A percentile compares a stretch with the other conserved stretches of the same genome.
These are phyloP conservation scores for Berghia stephanieae DNA, from an alignment of 1,140 invertebrate species.

Conservation along the genomic window DNA sequence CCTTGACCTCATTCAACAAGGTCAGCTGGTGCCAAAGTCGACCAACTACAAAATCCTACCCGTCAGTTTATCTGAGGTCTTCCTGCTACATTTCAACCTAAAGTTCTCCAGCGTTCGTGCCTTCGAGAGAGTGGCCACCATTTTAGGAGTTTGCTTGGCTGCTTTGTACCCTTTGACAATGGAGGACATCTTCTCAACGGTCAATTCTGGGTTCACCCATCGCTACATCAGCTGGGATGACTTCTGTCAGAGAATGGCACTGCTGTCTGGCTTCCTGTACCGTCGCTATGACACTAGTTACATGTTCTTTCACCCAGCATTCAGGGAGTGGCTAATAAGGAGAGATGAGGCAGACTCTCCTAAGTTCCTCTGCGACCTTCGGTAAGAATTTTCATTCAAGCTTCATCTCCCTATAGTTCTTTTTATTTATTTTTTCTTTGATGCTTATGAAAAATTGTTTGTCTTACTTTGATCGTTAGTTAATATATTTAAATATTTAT, in stretches of 20 bases:
- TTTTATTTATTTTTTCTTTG: background rate
- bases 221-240: slow-evolving; percentile 68
- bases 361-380: slow-evolving; percentile 84
- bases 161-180: slow-evolving; percentile 86
- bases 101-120: slow-evolving; percentile 87
- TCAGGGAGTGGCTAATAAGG: slow-evolving; percentile 95
- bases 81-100: slow-evolving; percentile 91
- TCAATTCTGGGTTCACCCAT: slow-evolving; percentile 83
- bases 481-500: too few species aligned
- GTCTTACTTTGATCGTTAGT: background rate
- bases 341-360: slow-evolving; percentile 85
- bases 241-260: slow-evolving; percentile 56
- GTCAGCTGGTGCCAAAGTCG: slow-evolving; percentile 92
- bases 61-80: slow-evolving; percentile 90
- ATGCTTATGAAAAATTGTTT: background rate
- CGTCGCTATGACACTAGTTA: slow-evolving; percentile 90
- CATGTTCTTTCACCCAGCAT: slow-evolving; percentile 96
- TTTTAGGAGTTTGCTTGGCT: slow-evolving; percentile 89
- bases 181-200: slow-evolving; percentile 91
- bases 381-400: slow-evolving; percentile 59
- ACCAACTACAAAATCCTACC: slow-evolving; percentile 90
- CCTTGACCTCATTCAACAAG: slow-evolving; percentile 91
- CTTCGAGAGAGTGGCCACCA: slow-evolving; percentile 80
- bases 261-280: slow-evolving; percentile 78
- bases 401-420: background rate